phyloP scores from a whole-genome alignment of 30 jellyfish, hydroid and myxozoan species.

The Aurelia sp. region DNA sequence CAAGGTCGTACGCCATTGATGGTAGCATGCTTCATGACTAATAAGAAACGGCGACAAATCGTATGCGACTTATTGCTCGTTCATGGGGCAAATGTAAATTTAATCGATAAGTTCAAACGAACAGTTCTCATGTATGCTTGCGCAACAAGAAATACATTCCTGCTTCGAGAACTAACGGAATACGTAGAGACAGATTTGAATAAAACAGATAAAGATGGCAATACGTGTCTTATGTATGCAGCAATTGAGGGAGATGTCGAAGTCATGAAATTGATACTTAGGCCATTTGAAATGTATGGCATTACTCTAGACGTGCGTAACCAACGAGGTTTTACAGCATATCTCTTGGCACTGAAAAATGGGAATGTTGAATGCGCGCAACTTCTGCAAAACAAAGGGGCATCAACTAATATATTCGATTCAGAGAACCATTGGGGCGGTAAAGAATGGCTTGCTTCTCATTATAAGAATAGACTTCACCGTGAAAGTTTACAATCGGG shows the following conservation, averaged over 20 bases:
- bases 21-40: constrained; percentile 68
- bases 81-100: constrained; percentile 42
- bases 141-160: constrained; percentile 49
- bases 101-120: constrained; percentile 25
- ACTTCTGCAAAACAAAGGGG: constrained; percentile 45
- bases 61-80: constrained; percentile 56
- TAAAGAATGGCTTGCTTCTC: constrained; percentile 43
- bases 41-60: constrained; percentile 33
- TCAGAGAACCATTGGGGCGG: constrained; percentile 46
- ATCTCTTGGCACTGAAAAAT: constrained; percentile 52
- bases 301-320: constrained; percentile 43
- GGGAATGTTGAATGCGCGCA: constrained; percentile 63
- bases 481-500: constrained; percentile 33
- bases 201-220: constrained; percentile 40
- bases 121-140: constrained; percentile 65
- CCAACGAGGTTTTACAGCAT: constrained; percentile 63
- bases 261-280: constrained; percentile 11
- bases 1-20: constrained; percentile 66
- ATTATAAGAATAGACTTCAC: constrained; percentile 17
- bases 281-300: constrained; percentile 28
- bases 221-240: constrained; percentile 70
- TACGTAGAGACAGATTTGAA: constrained; percentile 44
- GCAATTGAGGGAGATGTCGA: constrained; percentile 60
- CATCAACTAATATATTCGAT: constrained; percentile 45
- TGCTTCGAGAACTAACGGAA: constrained; percentile 28